Base-by-base conservation (phyloP, 64 coral and sea anemone species). In the Actinia tenebrosa region DNA sequence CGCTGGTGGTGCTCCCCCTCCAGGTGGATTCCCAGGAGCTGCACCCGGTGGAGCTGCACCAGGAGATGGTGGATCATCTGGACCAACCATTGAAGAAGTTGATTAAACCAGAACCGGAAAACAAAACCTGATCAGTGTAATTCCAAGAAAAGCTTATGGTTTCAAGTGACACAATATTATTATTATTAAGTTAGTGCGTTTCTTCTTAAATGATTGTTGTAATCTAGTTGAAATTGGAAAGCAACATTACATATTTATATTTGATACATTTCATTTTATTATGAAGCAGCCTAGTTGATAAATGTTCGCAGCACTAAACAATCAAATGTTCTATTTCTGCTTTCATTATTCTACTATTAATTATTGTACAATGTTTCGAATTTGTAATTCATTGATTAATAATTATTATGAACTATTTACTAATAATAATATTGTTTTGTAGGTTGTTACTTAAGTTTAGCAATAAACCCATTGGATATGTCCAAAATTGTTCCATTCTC, bases 71-170 rank as follows among this genome's bases (percentile, higher is more conserved):
- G 81, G 69, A 72, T 60, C 91, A 43, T 53, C 79, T 78, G 91
- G 92, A 7, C 92, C 92, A 53, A 94, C 92, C 27, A 94, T 94
- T 79, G 92, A 94, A 86, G 92, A 94, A 60, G 92, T 94, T 25
- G 92, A 94, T 64, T 94, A 90, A 94, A 79, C 15, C 0, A 58
- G 15, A 23, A 66, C 63, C 4, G 4, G 7, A 66, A 66, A 9
- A 23, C 63, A n/a, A 5, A n/a, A 23, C 19, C 19, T 5, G 22
- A 3, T n/a, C 13, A 58, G 63, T n/a, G 20, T 0, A 66, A 66
- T 20, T 66, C 19, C 19, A 23, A 19, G 16, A 23, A 66, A 66
- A 66, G n/a, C 63, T 66, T 23, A 19, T 37, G 30, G 63, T 66
- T 66, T 66, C 63, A 18, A 66, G n/a, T 20, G 19, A 66, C 7